Evolutionary conservation across 2,113 vertebrate genomes (phyloP).

Genomic region (Protomyctophum bolini): DNA sequence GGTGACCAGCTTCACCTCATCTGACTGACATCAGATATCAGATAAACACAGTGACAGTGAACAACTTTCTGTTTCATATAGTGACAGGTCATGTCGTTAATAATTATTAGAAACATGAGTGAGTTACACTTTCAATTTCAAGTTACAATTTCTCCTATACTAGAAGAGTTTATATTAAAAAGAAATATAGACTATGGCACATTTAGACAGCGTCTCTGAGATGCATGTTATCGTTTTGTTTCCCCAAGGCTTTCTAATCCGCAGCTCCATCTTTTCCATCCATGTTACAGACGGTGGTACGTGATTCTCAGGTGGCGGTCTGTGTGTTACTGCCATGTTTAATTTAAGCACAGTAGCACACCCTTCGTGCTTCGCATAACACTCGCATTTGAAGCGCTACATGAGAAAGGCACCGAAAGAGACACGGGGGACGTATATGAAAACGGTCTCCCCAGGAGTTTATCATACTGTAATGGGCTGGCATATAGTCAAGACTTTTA

Average conservation of each 20-base stretch:
- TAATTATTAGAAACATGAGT: no score
- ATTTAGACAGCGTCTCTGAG: constrained; percentile 15
- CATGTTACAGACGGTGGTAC: neutral
- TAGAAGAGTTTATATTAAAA: no score
- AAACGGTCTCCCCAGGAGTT: neutral
- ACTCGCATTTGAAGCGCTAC: neutral
- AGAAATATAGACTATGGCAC: constrained; percentile 1
- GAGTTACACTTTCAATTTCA: no score
- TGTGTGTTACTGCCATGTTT: constrained; percentile 10
- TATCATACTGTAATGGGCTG: neutral
- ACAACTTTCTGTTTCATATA: no score
- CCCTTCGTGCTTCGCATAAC: constrained; percentile 3
- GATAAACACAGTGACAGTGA: no score
- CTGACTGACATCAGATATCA: no score
- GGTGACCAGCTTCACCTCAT: no score
- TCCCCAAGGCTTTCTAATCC: neutral
- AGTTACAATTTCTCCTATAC: no score
- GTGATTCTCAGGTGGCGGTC: constrained; percentile 4
- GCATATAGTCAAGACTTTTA: neutral
- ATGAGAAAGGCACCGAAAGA: no score
- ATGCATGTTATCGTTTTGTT: neutral
- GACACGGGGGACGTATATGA: constrained; percentile 12
- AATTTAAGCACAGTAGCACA: constrained; percentile 15
- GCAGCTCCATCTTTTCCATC: constrained; percentile 21
- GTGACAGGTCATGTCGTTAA: no score